phyloP scores from a whole-genome alignment of 2,113 vertebrate genomes.

The Menura novaehollandiae region DNA sequence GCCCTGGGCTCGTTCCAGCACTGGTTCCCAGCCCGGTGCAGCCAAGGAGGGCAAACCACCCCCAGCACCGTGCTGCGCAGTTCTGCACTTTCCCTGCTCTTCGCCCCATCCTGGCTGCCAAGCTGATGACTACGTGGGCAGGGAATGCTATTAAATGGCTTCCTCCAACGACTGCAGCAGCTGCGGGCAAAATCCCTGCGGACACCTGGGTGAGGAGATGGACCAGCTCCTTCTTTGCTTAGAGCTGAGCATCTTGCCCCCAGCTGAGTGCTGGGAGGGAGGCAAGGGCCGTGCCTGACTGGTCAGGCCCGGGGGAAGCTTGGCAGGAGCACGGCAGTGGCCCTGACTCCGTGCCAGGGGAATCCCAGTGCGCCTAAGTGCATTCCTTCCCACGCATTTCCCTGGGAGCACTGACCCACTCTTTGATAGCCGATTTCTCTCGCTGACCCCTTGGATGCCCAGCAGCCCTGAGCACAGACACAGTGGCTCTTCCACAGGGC shows the following conservation, averaged over 20 bases:
- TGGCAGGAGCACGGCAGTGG: background rate
- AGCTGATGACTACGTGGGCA: background rate
- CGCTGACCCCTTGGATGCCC: background rate
- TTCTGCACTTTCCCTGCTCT: background rate
- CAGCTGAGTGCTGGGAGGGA: rapidly evolving
- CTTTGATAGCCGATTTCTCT: background rate
- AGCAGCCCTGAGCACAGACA: background rate
- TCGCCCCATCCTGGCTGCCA: background rate
- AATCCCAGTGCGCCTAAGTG: background rate
- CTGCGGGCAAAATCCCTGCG: background rate
- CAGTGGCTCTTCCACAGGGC: background rate
- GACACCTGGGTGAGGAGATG: background rate
- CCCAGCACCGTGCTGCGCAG: background rate
- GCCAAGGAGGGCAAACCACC: background rate
- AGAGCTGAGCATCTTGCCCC: background rate
- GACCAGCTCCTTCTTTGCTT: background rate
- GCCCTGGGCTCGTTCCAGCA: background rate
- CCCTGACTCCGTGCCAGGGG: slow-evolving; percentile 28
- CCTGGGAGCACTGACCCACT: slow-evolving; percentile 3
- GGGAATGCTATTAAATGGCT: background rate
- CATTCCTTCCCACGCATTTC: slow-evolving; percentile 57
- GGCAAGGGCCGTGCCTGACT: background rate
- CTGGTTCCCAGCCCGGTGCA: background rate
- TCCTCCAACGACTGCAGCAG: background rate
- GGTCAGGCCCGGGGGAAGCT: background rate